Evolutionary conservation across 2,888 invertebrate species (phyloP).

Genomic region (Luperina testacea): DNA sequence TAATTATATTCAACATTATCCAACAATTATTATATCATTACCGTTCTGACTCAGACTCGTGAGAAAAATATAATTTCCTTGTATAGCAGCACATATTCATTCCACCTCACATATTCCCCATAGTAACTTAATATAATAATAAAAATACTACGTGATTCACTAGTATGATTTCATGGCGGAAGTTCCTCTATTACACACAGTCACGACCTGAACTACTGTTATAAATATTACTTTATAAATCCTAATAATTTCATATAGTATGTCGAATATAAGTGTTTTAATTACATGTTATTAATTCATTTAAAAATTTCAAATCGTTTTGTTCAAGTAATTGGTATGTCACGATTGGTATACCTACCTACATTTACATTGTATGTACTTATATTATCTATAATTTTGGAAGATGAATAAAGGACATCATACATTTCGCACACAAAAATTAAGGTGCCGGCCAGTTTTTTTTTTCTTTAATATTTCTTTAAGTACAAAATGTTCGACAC

Average conservation of each 20-base stretch:
- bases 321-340: slow-evolving; percentile 9
- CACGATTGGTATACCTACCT: not conserved
- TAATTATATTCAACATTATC: slow-evolving; percentile 27
- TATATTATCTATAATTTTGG: not conserved
- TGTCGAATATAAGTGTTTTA: slow-evolving; percentile 22
- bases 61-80: slow-evolving; percentile 49
- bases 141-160: slow-evolving; percentile 70
- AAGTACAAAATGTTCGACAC: too few species aligned
- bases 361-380: not conserved
- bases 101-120: slow-evolving; percentile 64
- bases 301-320: slow-evolving; percentile 3
- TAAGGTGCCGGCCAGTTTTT: too few species aligned
- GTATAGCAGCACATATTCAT: slow-evolving; percentile 31
- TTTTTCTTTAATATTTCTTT: too few species aligned
- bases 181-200: slow-evolving; percentile 67
- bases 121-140: slow-evolving; percentile 69
- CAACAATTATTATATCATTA: slow-evolving; percentile 49
- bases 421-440: too few species aligned
- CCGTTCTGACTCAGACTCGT: slow-evolving; percentile 46
- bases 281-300: not conserved
- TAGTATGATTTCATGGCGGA: slow-evolving; percentile 72
- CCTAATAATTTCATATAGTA: slow-evolving; percentile 20
- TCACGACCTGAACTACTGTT: slow-evolving; percentile 72
- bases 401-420: not conserved
- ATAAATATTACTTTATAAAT: slow-evolving; percentile 51